phyloP scores from a whole-genome alignment of 2,113 vertebrate species.

The Hirundichthys speculiger region DNA sequence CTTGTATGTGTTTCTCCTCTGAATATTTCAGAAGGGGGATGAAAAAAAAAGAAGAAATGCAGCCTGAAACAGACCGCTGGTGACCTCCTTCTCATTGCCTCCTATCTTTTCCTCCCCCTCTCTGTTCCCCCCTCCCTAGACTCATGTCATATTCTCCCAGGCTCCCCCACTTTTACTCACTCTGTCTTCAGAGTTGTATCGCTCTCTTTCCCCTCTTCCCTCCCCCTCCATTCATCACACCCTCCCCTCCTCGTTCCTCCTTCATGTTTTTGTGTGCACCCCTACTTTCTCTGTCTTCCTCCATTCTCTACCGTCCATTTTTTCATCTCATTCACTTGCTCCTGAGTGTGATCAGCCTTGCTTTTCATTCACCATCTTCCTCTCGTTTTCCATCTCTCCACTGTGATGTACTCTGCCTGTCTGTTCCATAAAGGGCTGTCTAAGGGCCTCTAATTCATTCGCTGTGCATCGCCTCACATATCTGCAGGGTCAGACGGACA shows the following conservation, averaged over 20 bases:
- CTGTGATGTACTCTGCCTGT: conserved; percentile 41
- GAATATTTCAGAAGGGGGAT: conserved; percentile 70
- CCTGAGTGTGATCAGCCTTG: conserved; percentile 47
- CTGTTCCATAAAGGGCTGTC: conserved; percentile 64
- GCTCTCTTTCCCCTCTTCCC: conserved; percentile 32
- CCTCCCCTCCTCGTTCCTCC: conserved; percentile 32
- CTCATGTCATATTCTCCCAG: conserved; percentile 51
- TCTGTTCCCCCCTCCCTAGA: not conserved
- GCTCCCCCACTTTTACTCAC: conserved; percentile 62
- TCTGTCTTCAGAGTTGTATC: conserved; percentile 42
- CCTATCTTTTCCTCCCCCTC: conserved; percentile 8
- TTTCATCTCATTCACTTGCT: conserved; percentile 63
- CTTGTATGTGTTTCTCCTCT: conserved; percentile 55
- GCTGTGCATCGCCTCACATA: conserved; percentile 70
- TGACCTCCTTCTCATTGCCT: conserved; percentile 74
- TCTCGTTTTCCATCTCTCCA: conserved; percentile 14
- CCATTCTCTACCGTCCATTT: conserved; percentile 45
- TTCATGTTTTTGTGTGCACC: conserved; percentile 30
- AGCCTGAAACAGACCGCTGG: conserved; percentile 61
- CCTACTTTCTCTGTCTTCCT: conserved; percentile 31
- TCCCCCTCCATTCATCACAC: conserved; percentile 53
- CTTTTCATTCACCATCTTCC: conserved; percentile 50
- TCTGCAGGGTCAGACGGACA: conserved; percentile 73
- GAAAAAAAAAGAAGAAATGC: conserved; percentile 61
- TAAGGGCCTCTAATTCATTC: conserved; percentile 76